phyloP scores from a whole-genome alignment of 2,113 vertebrate genomes.

The Colius striatus region DNA sequence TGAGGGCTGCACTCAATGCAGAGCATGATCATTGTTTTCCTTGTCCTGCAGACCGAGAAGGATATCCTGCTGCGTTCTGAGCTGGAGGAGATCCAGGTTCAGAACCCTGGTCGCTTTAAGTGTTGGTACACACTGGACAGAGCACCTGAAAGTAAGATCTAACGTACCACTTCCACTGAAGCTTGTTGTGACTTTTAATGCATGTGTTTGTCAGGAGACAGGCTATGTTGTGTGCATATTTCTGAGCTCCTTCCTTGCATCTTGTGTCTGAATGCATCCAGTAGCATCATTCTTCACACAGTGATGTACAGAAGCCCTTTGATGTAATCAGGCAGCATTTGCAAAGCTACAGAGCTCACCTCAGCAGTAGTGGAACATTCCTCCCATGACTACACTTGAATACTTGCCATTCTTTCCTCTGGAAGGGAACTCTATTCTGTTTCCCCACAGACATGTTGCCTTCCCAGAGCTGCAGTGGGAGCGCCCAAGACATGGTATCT shows the following conservation, averaged over 20 bases:
- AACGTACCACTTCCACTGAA: neutral
- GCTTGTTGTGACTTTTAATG: neutral
- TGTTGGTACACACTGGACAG: constrained; percentile 94
- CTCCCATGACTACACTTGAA: neutral
- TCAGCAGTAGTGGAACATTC: neutral
- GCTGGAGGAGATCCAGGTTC: constrained; percentile 88
- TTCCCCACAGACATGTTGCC: neutral
- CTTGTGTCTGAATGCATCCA: neutral
- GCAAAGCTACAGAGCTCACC: neutral
- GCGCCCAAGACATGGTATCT: neutral
- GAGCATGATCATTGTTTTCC: neutral
- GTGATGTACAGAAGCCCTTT: neutral
- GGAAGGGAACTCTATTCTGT: neutral
- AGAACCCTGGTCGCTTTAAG: constrained; percentile 85
- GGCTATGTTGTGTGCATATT: neutral
- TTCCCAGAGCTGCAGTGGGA: neutral
- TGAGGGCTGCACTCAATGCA: neutral
- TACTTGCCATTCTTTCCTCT: neutral
- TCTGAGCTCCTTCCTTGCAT: neutral
- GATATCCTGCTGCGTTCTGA: constrained; percentile 91
- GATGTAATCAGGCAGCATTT: neutral
- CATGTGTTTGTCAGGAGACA: neutral
- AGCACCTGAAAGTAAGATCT: constrained; percentile 83
- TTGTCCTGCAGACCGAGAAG: constrained; percentile 84
- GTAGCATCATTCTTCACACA: neutral